phyloP scores from a whole-genome alignment of 2,888 invertebrate species.

The Dasysyrphus albostriatus region DNA sequence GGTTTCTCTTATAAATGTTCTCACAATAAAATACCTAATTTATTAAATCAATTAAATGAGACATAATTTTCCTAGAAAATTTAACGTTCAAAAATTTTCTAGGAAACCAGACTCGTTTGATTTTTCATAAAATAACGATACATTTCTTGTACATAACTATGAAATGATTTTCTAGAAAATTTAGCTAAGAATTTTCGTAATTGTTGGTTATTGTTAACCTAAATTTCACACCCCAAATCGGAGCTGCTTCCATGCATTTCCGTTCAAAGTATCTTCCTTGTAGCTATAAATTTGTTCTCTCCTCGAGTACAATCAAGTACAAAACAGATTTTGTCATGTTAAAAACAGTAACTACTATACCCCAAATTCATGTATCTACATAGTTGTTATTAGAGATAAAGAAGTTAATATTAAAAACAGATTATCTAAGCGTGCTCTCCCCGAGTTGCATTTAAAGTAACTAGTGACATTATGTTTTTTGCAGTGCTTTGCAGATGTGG shows the following conservation, averaged over 20 bases:
- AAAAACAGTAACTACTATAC: neutral
- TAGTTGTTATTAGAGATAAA: neutral
- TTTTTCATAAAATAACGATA: too few relatives aligned
- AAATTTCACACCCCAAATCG: too few relatives aligned
- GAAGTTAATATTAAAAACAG: constrained; percentile 15
- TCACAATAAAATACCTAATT: too few relatives aligned
- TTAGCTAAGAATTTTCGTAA: too few relatives aligned
- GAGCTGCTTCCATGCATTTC: neutral
- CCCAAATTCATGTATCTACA: neutral
- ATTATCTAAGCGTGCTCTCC: neutral
- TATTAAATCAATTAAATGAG: too few relatives aligned
- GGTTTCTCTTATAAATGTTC: too few relatives aligned
- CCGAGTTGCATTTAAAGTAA: neutral
- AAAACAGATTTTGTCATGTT: neutral
- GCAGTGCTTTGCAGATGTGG: constrained; percentile 21
- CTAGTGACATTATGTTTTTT: neutral
- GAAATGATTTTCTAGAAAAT: too few relatives aligned
- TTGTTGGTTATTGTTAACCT: too few relatives aligned
- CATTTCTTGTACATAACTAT: too few relatives aligned
- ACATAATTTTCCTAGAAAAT: too few relatives aligned
- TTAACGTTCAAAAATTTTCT: too few relatives aligned
- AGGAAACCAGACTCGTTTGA: too few relatives aligned
- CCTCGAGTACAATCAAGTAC: neutral
- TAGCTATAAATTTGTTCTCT: neutral
- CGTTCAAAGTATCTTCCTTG: neutral